These are phyloP conservation scores for Pollenia griseotomentosa DNA, from an alignment of 2,888 invertebrate genomes.

Conservation along the genomic window DNA sequence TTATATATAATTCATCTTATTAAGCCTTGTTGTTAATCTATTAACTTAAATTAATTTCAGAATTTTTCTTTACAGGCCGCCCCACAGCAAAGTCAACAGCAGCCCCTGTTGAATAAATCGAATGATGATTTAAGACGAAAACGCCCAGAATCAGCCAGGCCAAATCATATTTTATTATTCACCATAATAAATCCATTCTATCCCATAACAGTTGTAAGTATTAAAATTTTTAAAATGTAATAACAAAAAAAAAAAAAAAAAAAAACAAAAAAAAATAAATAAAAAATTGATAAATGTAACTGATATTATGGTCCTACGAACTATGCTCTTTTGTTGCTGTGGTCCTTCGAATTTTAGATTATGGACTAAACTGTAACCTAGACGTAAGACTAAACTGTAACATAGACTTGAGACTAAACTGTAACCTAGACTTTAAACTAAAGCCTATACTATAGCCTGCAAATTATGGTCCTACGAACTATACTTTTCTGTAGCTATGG, in stretches of 20 bases:
- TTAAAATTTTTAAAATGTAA: slow-evolving; percentile 17
- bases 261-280: neutral
- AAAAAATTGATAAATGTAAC: neutral
- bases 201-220: slow-evolving; percentile 99
- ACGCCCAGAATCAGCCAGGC: slow-evolving; percentile 92
- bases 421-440: too few species aligned
- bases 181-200: slow-evolving; percentile 99
- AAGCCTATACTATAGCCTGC: too few species aligned
- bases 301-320: too few species aligned
- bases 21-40: too few species aligned
- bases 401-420: too few species aligned
- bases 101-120: slow-evolving; percentile 83
- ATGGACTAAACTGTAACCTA: too few species aligned
- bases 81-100: slow-evolving; percentile 83
- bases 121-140: slow-evolving; percentile 89
- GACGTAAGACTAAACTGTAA: too few species aligned
- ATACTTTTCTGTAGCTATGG: too few species aligned
- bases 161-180: slow-evolving; percentile 98
- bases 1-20: too few species aligned
- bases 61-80: slow-evolving; percentile 79
- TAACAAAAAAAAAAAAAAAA: neutral
- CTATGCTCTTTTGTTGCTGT: too few species aligned
- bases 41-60: neutral
- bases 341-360: too few species aligned
- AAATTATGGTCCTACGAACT: too few species aligned